phyloP scores from a whole-genome alignment of 2,888 invertebrate species.

The Drosophila nigritarsus region DNA sequence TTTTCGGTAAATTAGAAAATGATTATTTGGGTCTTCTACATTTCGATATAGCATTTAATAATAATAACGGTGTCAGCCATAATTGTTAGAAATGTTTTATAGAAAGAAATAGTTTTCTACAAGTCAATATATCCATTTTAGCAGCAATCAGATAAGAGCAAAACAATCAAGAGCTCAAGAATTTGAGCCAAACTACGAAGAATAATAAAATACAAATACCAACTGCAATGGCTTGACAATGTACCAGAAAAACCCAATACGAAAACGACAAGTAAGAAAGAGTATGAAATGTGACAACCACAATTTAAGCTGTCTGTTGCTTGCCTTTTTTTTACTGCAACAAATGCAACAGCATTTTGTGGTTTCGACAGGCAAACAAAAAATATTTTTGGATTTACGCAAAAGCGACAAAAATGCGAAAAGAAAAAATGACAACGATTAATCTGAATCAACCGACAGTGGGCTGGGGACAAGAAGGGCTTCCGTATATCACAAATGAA shows the following conservation, averaged over 20 bases:
- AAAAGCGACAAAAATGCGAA: background rate
- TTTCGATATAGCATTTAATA: background rate
- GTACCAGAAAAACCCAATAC: background rate
- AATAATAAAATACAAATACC: constrained; percentile 2
- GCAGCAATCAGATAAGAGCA: constrained; percentile 2
- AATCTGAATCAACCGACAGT: constrained; percentile 48
- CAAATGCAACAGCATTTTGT: constrained; percentile 35
- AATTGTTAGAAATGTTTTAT: background rate
- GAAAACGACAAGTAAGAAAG: background rate
- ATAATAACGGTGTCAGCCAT: background rate
- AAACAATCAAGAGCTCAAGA: constrained; percentile 15
- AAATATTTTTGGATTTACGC: constrained; percentile 20
- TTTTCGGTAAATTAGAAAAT: background rate
- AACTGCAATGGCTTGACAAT: constrained; percentile 1
- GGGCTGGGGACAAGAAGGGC: background rate
- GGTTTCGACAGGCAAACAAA: constrained; percentile 23
- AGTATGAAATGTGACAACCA: constrained; percentile 35
- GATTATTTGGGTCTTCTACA: background rate
- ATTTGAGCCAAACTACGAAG: constrained; percentile 5
- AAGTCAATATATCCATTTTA: background rate
- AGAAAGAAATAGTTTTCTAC: background rate
- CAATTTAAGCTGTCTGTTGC: constrained; percentile 32
- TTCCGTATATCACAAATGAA: constrained; percentile 31
- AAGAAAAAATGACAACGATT: constrained; percentile 37
- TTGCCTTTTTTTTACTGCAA: constrained; percentile 16